Evolutionary conservation across 2,797 vertebrate genomes (phyloP), one percentile per base, ranked within the genome.

Genomic region (Hypotaenidia okinawae): DNA sequence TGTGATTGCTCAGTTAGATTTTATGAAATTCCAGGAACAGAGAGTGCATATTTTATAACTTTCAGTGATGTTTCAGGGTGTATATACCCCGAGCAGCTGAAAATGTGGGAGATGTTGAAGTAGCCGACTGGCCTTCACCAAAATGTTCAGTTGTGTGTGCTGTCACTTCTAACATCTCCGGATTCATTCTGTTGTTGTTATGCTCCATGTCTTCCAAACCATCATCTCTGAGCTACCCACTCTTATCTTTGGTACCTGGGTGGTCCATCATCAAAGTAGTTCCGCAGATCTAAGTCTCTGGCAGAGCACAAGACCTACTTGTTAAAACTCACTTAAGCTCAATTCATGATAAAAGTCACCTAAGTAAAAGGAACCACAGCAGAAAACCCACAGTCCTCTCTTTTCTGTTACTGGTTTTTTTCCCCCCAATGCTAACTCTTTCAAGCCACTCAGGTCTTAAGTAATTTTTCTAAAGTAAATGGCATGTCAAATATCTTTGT

Each of bases 341-440:
- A 13, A 33, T n/a, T 89, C 11, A 4, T 12, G 37, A 12, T 47
- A 6, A 73, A 83, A 83, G 28, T 90, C 62, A 17, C 51, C 35
- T 43, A 2, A 25, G 24, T 37, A 19, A 13, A 72, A 84, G n/a
- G 13, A 88, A 33, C 5, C 5, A 1, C 11, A 4, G 45, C 7
- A 35, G 32, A 13, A 16, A 22, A 62, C 23, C 27, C 1, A 63
- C 2, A 15, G 8, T 70, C 7, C 61, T 5, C 64, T 33, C 0
- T 49, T 11, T 61, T 19, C 19, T 45, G 18, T 45, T 45, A 18
- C 19, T 45, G 43, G 9, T 19, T 19, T 45, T 45, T 45, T 19
- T 5, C 43, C 43, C 43, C 32, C 47, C 13, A 9, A 3, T 69
- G 19, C 35, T 45, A 28, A 6, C 16, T 94, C 39, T 3, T 43